Conservation (phyloP, 2,888 invertebrate species). For the Eilema depressum region DNA sequence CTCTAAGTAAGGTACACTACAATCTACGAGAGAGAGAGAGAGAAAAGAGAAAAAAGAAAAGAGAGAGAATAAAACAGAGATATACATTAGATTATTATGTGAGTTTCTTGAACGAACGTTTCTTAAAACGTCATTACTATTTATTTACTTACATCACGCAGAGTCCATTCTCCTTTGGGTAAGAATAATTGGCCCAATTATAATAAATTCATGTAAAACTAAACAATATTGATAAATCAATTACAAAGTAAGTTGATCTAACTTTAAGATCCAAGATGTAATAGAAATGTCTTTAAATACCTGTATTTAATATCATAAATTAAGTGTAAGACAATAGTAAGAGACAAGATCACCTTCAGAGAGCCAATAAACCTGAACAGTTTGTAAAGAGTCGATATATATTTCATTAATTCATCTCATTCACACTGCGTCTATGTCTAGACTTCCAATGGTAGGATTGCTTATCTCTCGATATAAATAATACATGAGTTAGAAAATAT, state of each 20-base stretch:
- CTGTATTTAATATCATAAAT: not conserved
- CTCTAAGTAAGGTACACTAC: too few relatives aligned
- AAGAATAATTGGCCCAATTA: not conserved
- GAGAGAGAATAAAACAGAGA: too few relatives aligned
- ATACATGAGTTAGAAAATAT: slow-evolving; percentile 81
- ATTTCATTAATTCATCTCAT: slow-evolving; percentile 77
- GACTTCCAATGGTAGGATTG: slow-evolving; percentile 76
- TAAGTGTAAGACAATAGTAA: slow-evolving; percentile 13
- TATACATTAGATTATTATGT: not conserved
- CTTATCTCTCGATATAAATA: slow-evolving; percentile 77
- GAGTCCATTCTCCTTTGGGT: not conserved
- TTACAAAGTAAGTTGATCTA: not conserved
- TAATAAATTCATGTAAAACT: not conserved
- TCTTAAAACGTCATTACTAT: too few relatives aligned
- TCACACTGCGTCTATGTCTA: slow-evolving; percentile 71
- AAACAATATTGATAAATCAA: too few relatives aligned
- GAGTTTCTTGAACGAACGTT: too few relatives aligned
- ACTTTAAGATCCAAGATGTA: not conserved
- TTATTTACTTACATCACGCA: too few relatives aligned
- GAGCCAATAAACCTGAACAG: slow-evolving; percentile 60
- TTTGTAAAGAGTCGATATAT: slow-evolving; percentile 67
- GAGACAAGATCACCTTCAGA: slow-evolving; percentile 26
- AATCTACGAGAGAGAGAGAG: too few relatives aligned
- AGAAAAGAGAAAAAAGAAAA: not conserved
- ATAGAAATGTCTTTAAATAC: not conserved